Evolutionary conservation across 2,113 vertebrate species (phyloP).

Genomic region (Laticauda colubrina): DNA sequence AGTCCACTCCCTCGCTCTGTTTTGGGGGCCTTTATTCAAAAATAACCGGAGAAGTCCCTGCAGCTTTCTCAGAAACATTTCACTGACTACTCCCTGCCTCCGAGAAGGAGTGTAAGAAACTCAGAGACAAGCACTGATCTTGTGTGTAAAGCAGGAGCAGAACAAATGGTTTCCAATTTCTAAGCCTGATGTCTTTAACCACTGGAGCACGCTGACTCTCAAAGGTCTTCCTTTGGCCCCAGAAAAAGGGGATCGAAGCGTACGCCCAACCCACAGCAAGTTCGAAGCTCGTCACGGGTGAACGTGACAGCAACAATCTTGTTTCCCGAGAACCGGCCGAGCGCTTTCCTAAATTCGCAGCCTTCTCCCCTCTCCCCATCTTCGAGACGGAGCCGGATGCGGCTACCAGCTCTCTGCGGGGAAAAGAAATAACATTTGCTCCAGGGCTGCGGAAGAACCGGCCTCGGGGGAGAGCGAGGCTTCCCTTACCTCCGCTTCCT

Average conservation of each 20-base stretch:
- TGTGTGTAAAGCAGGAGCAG: neutral
- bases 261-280: neutral
- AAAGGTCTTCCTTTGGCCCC: neutral
- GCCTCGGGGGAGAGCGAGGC: neutral
- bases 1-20: neutral
- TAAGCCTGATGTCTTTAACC: neutral
- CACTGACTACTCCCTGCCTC: neutral
- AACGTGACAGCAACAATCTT: neutral
- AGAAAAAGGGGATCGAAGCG: neutral
- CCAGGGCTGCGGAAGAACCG: neutral
- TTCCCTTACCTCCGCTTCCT: constrained; percentile 51
- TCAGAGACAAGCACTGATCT: neutral
- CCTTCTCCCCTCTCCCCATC: neutral
- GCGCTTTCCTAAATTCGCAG: neutral
- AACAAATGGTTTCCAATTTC: neutral
- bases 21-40: neutral
- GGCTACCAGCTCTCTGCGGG: neutral
- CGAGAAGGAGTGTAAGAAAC: neutral
- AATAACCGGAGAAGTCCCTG: neutral
- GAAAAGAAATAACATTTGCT: neutral
- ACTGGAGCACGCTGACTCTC: neutral
- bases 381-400: neutral
- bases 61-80: neutral
- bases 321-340: neutral
- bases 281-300: neutral